Evolutionary conservation across 2,888 invertebrate genomes (phyloP).

Genomic region (Patella pellucida): DNA sequence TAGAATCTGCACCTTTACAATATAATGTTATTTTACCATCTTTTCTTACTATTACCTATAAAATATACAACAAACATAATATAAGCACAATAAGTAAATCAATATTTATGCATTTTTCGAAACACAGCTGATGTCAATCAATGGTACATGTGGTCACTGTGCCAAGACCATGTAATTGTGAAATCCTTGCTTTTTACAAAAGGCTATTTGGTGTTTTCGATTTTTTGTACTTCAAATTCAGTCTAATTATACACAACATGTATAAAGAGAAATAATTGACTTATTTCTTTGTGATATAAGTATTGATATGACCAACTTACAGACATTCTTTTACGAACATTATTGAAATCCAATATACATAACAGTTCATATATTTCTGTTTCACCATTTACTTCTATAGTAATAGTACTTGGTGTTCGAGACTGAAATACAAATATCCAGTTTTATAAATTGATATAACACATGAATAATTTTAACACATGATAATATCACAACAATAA

Average conservation of each 20-base stretch:
- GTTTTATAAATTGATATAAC: no score
- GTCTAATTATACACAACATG: no score
- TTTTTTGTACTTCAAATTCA: no score
- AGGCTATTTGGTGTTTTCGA: no score
- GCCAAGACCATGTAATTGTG: no score
- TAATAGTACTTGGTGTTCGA: slow-evolving; percentile 74
- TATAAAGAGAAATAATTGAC: background rate
- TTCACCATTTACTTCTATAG: slow-evolving; percentile 77
- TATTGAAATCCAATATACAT: slow-evolving; percentile 99
- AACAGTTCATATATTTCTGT: slow-evolving; percentile 86
- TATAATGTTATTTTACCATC: slow-evolving; percentile 79
- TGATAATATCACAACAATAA: background rate
- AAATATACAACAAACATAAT: slow-evolving; percentile 7
- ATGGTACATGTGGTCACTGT: no score
- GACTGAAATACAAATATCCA: slow-evolving; percentile 58
- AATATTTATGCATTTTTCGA: no score
- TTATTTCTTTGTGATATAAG: no score
- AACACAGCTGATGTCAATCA: no score
- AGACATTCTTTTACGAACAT: slow-evolving; percentile 98
- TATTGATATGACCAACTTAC: slow-evolving; percentile 74
- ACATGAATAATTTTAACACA: no score
- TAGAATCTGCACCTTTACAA: slow-evolving; percentile 98
- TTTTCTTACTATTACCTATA: slow-evolving; percentile 66
- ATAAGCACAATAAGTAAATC: background rate
- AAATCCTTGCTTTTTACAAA: no score